Base-by-base conservation (phyloP, 2,797 vertebrate species). In the Buphagus erythrorhynchus region DNA sequence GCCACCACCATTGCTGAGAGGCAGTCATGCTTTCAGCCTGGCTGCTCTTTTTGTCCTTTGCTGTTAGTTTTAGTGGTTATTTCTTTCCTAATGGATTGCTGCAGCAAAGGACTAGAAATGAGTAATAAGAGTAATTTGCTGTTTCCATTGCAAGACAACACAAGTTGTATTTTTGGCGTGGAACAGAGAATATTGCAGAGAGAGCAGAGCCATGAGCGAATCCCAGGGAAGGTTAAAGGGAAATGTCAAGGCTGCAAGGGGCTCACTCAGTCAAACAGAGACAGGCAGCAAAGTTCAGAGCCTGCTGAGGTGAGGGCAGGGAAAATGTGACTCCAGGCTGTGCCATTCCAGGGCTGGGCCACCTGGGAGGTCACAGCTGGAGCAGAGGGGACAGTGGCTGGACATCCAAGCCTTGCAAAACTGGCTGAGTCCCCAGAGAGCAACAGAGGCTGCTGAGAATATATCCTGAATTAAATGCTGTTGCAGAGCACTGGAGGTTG, bases 101-200 rank as follows among this genome's bases (percentile, higher is more conserved):
- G 88, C 86, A 92, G 92, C 80, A 54, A 33, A 95, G 68, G 72
- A 58, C 86, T 80, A 58, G 90, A 78, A 87, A 87, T 82, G 95
- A 95, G 81, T 84, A 96, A 94, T 88, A 95, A 90, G 83, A 89
- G 86, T 95, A 95, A 96, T 95, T 81, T 93, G 45, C 88, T 79
- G 84, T 63, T 95, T 86, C 84, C 66, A 81, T 48, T 71, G 83
- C 80, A 87, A 63, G 92, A 66, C 92, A 90, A 84, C 40, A 45
- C 43, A 24, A 90, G 94, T 76, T 73, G 13, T 74, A 59, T 90
- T 92, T 96, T 82, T 10, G 6, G 62, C 11, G 10, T 45, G 35
- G 66, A 74, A 31, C 58, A 35, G 62, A 79, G 52, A 59, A 58
- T 33, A 49, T 52, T 51, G 65, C 84, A 76, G 68, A 48, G 87